Base-by-base conservation (phyloP, 2,113 vertebrate genomes). In the Glaucidium brasilianum region DNA sequence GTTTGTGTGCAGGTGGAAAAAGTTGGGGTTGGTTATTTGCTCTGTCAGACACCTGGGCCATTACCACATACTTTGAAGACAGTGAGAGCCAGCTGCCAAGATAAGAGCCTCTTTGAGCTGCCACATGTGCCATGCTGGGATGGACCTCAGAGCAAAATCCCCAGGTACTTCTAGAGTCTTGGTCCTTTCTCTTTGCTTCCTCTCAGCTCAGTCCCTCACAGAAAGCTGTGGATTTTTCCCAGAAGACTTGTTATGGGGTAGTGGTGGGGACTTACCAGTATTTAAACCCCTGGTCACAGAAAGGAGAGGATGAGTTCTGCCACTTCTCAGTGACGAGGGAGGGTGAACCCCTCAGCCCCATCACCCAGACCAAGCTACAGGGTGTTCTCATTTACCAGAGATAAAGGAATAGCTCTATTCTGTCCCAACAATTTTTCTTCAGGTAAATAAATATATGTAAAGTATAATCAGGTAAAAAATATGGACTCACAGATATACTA, bases 11-110 rank as follows among this genome's bases (percentile, higher is more conserved):
- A 73, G 56, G 56, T 90, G 69, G 88, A 87, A 85, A 72, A 69
- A 78, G 6, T 8, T 60, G 50, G 37, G 53, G 39, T 77, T 71
- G 76, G 47, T 91, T 93, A 58, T 78, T 93, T 96, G 84, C 53
- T 89, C 59, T 93, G 75, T 67, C 50, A 87, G 64, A 37, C 2
- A 29, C 55, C 52, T 84, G 66, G 72, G 53, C 92, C 88, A 66
- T 94, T 88, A 66, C 50, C 78, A 68, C 34, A 34, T 55, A 29
- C 20, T 72, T 43, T 3, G 12, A 90, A 94, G 55, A 37, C 49
- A 59, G 64, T 3, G 5, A 41, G 29, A 64, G 68, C 1, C 3
- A 82, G 78, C 27, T 50, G 35, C 63, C 2, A 6, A 78, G 92
- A 58, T 89, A 94, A 89, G 45, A 60, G 22, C 58, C 18, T 58